Conservation (phyloP, 1,140 invertebrate genomes). For the Hesperophylax magnus region DNA sequence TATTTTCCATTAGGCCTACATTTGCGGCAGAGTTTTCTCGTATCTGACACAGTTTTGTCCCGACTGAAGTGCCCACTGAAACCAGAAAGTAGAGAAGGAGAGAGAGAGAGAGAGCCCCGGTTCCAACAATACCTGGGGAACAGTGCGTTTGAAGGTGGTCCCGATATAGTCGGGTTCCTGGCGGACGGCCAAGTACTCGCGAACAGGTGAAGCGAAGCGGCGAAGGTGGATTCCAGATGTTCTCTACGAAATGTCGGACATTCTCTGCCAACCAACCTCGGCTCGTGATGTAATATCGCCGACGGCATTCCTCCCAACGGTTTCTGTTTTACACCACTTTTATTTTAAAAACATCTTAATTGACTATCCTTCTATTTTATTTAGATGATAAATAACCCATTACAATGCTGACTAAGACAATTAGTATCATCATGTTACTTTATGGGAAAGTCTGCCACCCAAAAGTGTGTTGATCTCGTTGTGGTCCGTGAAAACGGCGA, state of each 20-base stretch:
- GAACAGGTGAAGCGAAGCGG: slow-evolving; percentile 52
- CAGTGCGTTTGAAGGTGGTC: slow-evolving; percentile 40
- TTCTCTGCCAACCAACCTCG: neutral
- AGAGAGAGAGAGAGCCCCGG: no score
- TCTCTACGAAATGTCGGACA: slow-evolving; percentile 12
- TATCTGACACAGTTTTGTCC: slow-evolving; percentile 14
- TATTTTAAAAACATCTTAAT: neutral
- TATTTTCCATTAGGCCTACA: neutral
- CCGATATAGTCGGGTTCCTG: slow-evolving; percentile 48
- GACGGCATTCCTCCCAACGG: neutral
- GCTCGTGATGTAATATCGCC: neutral
- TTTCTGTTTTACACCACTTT: neutral
- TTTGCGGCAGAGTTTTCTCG: neutral
- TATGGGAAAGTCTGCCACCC: no score
- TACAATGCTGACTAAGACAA: neutral
- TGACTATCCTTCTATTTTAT: neutral
- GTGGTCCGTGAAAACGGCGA: no score
- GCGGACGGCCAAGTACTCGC: slow-evolving; percentile 23
- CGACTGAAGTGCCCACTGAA: neutral
- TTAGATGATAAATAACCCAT: neutral
- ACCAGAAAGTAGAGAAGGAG: no score
- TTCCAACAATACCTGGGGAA: slow-evolving; percentile 49
- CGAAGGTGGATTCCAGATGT: slow-evolving; percentile 46
- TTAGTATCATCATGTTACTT: neutral
- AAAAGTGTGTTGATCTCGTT: no score